Evolutionary conservation across 2,888 invertebrate species (phyloP), one percentile per base, ranked within the genome.

Genomic region (Protophormia terraenovae): DNA sequence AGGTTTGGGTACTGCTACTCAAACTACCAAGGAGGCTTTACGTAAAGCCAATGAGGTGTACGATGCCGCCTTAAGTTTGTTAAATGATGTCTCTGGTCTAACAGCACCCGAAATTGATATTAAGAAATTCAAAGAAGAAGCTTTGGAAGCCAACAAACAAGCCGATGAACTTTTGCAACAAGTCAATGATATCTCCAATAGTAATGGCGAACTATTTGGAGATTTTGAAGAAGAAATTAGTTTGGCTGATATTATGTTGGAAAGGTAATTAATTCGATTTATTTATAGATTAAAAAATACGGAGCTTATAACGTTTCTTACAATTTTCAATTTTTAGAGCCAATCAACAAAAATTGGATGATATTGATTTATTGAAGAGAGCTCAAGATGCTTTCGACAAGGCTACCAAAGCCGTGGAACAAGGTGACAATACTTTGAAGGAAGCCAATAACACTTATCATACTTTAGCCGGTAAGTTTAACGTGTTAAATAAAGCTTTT

Each of bases 331-430:
- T n/a, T n/a, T 73, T 0, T 47, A 92, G 93, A 85, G 96, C 95
- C 0, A 93, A 93, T 55, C 93, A 94, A 66, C 96, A 97, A 88
- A 97, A 98, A 90, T 95, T 96, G 89, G 95, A 95, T 76, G 95
- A 97, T 1, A 96, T 97, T 88, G 96, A 96, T 86, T 94, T 98
- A 10, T 91, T 98, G 77, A 95, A 96, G 0, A 96, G 96, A 84
- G 95, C 97, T 7, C 96, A 97, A 89, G 95, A 95, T 24, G 95
- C 96, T 0, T 95, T 95, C 72, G 95, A 94, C 4, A 95, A 95
- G 89, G 98, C 98, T 0, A 95, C 95, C 79, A 95, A 96, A 71
- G 98, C 98, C 2, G 97, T 98, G 0, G 94, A 95, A 78, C 94
- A 96, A 71, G 98, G 98, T 2, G 97, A 98, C 89, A 95, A 95